These are phyloP conservation scores for Psilopsiagon aurifrons DNA, from an alignment of 2,113 vertebrate species.

Conservation along the genomic window DNA sequence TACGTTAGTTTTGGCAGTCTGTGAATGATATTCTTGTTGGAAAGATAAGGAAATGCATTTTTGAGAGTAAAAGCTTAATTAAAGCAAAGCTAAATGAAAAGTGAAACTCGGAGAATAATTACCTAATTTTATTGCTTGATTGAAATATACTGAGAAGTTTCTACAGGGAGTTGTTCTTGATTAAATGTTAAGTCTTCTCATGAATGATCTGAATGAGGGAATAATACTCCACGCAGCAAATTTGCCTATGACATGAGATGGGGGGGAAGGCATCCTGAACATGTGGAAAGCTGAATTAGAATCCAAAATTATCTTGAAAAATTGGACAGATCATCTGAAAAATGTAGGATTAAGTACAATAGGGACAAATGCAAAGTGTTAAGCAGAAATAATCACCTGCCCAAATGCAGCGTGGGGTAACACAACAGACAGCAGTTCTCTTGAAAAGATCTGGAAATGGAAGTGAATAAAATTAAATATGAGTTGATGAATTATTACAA, in stretches of 20 bases:
- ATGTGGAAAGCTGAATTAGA: constrained; percentile 49
- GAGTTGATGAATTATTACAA: constrained; percentile 24
- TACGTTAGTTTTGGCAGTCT: neutral
- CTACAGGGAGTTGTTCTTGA: neutral
- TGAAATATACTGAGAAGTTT: neutral
- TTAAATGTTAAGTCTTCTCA: constrained; percentile 1
- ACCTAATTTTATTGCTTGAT: neutral
- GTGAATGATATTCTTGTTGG: fast-evolving
- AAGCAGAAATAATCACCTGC: constrained; percentile 35
- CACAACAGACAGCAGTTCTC: neutral
- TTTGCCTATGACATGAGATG: constrained; percentile 27
- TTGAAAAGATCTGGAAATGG: neutral
- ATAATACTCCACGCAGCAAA: neutral
- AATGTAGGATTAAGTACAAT: constrained; percentile 21
- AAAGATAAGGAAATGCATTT: neutral
- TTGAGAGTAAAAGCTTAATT: neutral
- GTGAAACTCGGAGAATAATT: neutral
- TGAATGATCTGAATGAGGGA: neutral
- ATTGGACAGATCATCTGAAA: constrained; percentile 32
- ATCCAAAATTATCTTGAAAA: constrained; percentile 48
- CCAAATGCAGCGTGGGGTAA: neutral
- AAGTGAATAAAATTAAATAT: constrained; percentile 9
- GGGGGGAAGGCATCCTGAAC: neutral
- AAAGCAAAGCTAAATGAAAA: neutral
- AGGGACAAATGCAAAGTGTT: constrained; percentile 1